Percentiles rank a stretch among this genome's conserved stretches.
phyloP scores from a whole-genome alignment of 2,113 vertebrate species.

The Turnix velox region DNA sequence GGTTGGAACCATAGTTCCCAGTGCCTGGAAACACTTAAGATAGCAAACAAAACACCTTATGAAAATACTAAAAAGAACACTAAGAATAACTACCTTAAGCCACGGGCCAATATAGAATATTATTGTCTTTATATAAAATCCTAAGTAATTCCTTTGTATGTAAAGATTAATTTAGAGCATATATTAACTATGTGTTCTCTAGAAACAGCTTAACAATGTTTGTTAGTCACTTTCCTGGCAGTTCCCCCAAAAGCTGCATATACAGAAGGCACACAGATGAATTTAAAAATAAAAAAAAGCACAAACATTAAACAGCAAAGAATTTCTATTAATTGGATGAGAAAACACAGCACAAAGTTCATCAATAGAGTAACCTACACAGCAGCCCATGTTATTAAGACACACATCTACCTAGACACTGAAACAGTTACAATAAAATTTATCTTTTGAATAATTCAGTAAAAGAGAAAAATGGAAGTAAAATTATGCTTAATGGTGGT shows the following conservation, averaged over 20 bases:
- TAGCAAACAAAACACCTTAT: background rate
- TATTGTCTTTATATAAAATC: background rate
- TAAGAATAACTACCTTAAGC: background rate
- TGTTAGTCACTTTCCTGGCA: background rate
- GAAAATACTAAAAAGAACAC: background rate
- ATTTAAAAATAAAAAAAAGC: background rate
- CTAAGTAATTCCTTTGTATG: background rate
- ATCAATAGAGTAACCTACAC: background rate
- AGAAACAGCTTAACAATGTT: background rate
- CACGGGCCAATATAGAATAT: background rate
- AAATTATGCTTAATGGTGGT: background rate
- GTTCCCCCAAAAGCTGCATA: background rate
- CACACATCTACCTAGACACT: background rate
- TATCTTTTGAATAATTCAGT: background rate
- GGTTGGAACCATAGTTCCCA: background rate
- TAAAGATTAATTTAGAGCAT: background rate
- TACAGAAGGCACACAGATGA: background rate
- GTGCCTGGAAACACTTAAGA: background rate
- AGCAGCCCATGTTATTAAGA: background rate
- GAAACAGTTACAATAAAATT: background rate
- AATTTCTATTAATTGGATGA: background rate
- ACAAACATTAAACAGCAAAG: background rate
- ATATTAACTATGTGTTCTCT: background rate
- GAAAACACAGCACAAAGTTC: background rate
- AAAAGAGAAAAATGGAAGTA: background rate